Percentiles rank a stretch among this genome's conserved stretches.
phyloP scores from a whole-genome alignment of 2,888 invertebrate species.

The Coenonympha glycerion region DNA sequence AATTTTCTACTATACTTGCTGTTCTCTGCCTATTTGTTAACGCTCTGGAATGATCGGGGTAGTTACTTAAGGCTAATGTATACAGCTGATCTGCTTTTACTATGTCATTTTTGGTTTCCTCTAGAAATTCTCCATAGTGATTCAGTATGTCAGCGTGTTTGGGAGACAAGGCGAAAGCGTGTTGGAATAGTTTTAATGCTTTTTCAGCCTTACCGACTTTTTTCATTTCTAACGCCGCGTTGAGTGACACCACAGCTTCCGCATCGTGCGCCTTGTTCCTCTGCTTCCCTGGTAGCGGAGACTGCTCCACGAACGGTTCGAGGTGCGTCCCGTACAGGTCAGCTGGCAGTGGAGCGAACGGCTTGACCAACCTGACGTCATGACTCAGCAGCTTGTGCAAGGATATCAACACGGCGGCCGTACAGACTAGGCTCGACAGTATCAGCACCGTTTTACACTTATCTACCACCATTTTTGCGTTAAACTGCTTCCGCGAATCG shows the following conservation, averaged over 20 bases:
- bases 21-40: slow-evolving; percentile 88
- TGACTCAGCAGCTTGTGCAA: slow-evolving; percentile 58
- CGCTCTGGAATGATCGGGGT: slow-evolving; percentile 88
- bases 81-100: slow-evolving; percentile 94
- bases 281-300: slow-evolving; percentile 34
- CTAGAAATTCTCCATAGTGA: slow-evolving; percentile 94
- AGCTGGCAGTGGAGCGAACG: slow-evolving; percentile 63
- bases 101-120: slow-evolving; percentile 88
- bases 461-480: slow-evolving; percentile 60
- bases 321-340: slow-evolving; percentile 61
- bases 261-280: slow-evolving; percentile 53
- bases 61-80: slow-evolving; percentile 86
- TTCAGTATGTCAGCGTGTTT: slow-evolving; percentile 94
- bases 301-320: slow-evolving; percentile 49
- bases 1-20: slow-evolving; percentile 89
- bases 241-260: slow-evolving; percentile 90
- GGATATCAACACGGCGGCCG: slow-evolving; percentile 60
- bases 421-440: slow-evolving; percentile 64
- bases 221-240: slow-evolving; percentile 90
- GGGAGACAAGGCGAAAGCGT: slow-evolving; percentile 93
- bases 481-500: slow-evolving; percentile 41
- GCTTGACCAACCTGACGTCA: slow-evolving; percentile 55
- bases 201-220: slow-evolving; percentile 87
- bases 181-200: slow-evolving; percentile 89
- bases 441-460: slow-evolving; percentile 63